Evolutionary conservation across 2,888 invertebrate species (phyloP).

Genomic region (Byasa hedistus): DNA sequence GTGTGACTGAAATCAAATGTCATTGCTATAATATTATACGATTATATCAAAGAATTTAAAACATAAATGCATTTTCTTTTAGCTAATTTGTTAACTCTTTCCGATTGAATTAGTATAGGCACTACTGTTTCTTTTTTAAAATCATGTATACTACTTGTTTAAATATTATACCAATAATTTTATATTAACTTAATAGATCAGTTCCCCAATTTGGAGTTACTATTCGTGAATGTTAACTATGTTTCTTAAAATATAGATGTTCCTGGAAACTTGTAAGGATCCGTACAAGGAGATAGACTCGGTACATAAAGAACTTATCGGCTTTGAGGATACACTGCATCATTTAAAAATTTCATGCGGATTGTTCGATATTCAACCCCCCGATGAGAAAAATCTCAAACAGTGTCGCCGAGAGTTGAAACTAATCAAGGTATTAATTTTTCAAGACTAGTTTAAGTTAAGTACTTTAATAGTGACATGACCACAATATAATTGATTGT

Average conservation of each 20-base stretch:
- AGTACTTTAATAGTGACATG: neutral
- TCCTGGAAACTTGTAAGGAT: conserved; percentile 82
- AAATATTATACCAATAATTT: no score
- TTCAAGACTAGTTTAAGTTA: neutral
- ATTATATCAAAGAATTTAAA: no score
- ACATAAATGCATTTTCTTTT: no score
- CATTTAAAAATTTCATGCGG: conserved; percentile 85
- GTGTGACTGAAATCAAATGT: no score
- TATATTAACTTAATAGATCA: no score
- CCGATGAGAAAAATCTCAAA: conserved; percentile 89
- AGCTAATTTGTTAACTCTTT: no score
- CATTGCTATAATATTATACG: no score
- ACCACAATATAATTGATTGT: conserved; percentile 17
- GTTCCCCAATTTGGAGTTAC: no score
- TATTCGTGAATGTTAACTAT: no score
- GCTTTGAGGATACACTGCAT: conserved; percentile 84
- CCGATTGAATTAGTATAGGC: no score
- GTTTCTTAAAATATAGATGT: conserved; percentile 65
- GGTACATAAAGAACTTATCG: conserved; percentile 82
- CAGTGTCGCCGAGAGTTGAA: conserved; percentile 88
- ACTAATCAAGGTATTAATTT: conserved; percentile 81
- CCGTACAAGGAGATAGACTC: conserved; percentile 86
- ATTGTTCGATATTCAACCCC: conserved; percentile 91
- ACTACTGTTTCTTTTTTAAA: no score
- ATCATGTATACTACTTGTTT: no score